phyloP scores from a whole-genome alignment of 2,888 invertebrate genomes.

The Drosophila rubida region DNA sequence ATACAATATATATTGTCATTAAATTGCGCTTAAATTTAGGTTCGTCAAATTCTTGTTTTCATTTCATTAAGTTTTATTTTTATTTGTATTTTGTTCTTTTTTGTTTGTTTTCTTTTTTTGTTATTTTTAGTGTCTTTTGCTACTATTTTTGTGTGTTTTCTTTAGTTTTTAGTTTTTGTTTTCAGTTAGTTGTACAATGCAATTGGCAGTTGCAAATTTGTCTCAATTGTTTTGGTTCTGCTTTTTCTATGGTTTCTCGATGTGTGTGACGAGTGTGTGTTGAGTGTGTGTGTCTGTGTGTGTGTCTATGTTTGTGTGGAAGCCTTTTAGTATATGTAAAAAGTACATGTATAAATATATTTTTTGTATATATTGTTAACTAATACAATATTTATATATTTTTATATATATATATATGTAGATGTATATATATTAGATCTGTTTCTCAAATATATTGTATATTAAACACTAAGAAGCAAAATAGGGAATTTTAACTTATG shows the following conservation, averaged over 20 bases:
- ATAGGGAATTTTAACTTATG: background rate
- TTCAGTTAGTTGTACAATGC: constrained; percentile 58
- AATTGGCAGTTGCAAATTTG: constrained; percentile 69
- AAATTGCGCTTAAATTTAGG: constrained; percentile 46
- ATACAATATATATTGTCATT: constrained; percentile 52
- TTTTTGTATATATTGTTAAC: constrained; percentile 18
- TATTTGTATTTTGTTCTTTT: background rate
- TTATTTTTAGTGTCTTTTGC: constrained; percentile 53
- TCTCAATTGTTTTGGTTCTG: constrained; percentile 20
- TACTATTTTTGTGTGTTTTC: constrained; percentile 31
- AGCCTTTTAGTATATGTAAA: constrained; percentile 47
- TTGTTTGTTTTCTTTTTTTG: constrained; percentile 1
- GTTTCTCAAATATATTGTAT: too few relatives aligned
- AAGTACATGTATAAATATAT: constrained; percentile 36
- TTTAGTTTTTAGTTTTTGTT: constrained; percentile 7
- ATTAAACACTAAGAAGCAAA: background rate
- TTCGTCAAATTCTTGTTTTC: constrained; percentile 45
- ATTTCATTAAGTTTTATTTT: too few relatives aligned
- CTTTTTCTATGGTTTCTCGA: constrained; percentile 45
- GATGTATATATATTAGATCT: constrained; percentile 2
- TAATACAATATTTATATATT: constrained; percentile 28
- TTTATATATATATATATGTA: background rate
- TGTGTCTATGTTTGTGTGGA: constrained; percentile 39
- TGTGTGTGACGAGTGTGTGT: constrained; percentile 1
- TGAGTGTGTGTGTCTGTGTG: constrained; percentile 19